These are phyloP conservation scores for Pao palembangensis DNA, from an alignment of 2,113 vertebrate genomes.

Conservation along the genomic window DNA sequence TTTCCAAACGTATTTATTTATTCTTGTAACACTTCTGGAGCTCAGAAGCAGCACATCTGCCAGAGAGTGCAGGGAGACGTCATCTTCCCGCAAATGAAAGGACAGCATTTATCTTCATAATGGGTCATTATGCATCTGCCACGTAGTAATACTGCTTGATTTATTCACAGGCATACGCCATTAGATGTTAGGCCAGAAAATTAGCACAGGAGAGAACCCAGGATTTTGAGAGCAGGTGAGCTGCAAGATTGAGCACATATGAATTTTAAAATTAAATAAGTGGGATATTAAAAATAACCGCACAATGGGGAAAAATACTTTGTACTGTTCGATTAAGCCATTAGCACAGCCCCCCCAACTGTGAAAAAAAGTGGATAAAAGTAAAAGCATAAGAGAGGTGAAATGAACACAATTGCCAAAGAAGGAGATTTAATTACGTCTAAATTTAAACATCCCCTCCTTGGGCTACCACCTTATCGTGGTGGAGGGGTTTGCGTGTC, in stretches of 20 bases:
- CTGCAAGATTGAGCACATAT: conserved; percentile 45
- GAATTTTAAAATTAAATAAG: conserved; percentile 56
- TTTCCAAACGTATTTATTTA: not conserved
- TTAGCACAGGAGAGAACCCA: conserved; percentile 48
- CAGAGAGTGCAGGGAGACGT: conserved; percentile 21
- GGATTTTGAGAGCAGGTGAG: conserved; percentile 38
- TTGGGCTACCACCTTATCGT: too few species aligned
- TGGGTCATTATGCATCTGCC: conserved; percentile 72
- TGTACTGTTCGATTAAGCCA: too few species aligned
- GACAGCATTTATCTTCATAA: conserved; percentile 64
- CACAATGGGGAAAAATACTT: not conserved
- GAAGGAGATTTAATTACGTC: too few species aligned
- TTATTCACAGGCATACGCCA: conserved; percentile 67
- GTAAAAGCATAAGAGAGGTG: too few species aligned
- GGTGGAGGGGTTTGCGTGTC: too few species aligned
- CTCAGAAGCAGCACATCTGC: conserved; percentile 13
- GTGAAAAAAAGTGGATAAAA: too few species aligned
- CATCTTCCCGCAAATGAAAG: conserved; percentile 43
- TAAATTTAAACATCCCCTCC: too few species aligned
- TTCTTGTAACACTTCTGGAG: conserved; percentile 17
- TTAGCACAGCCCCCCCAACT: too few species aligned
- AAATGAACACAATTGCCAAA: too few species aligned
- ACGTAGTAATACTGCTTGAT: conserved; percentile 65
- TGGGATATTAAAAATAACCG: conserved; percentile 64
- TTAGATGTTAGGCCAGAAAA: conserved; percentile 69